phyloP scores from a whole-genome alignment of 2,113 vertebrate species.

The Phyllopteryx taeniolatus region DNA sequence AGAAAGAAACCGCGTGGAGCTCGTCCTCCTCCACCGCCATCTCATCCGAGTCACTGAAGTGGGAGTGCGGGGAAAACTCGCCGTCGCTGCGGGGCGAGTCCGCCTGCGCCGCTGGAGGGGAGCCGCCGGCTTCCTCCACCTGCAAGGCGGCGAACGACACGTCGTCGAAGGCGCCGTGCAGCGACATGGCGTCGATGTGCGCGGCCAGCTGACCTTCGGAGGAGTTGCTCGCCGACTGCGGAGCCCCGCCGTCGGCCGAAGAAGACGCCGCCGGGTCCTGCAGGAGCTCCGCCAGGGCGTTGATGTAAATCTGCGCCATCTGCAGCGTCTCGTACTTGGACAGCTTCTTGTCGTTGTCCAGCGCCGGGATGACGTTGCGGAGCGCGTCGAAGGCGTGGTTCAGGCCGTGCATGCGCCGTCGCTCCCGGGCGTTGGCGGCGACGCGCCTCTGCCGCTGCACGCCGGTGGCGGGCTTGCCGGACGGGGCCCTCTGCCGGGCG shows the following conservation, averaged over 20 bases:
- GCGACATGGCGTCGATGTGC: conserved; percentile 77
- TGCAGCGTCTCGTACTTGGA: conserved; percentile 98
- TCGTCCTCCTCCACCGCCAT: conserved; percentile 79
- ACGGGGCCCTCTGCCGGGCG: conserved; percentile 68
- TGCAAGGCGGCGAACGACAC: conserved; percentile 67
- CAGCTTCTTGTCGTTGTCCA: conserved; percentile 96
- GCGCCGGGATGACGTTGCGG: conserved; percentile 92
- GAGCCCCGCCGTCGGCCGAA: conserved; percentile 46
- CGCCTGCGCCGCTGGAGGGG: conserved; percentile 66
- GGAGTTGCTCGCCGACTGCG: conserved; percentile 39
- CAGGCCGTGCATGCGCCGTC: conserved; percentile 91
- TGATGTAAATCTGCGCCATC: conserved; percentile 99
- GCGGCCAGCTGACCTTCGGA: conserved; percentile 67
- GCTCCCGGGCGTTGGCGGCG: conserved; percentile 90
- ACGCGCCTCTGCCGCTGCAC: conserved; percentile 87
- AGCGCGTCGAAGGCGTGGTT: conserved; percentile 96
- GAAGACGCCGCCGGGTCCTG: conserved; percentile 58
- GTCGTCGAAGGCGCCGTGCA: conserved; percentile 75
- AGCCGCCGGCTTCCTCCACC: conserved; percentile 73
- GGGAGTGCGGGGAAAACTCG: conserved; percentile 92
- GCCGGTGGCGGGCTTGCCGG: conserved; percentile 72
- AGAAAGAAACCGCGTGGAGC: conserved; percentile 56
- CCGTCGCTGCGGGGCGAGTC: conserved; percentile 92
- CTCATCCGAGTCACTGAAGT: conserved; percentile 97
- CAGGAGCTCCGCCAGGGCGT: conserved; percentile 88